Conservation (phyloP, 1,140 invertebrate species). For the Oppia nitens region DNA sequence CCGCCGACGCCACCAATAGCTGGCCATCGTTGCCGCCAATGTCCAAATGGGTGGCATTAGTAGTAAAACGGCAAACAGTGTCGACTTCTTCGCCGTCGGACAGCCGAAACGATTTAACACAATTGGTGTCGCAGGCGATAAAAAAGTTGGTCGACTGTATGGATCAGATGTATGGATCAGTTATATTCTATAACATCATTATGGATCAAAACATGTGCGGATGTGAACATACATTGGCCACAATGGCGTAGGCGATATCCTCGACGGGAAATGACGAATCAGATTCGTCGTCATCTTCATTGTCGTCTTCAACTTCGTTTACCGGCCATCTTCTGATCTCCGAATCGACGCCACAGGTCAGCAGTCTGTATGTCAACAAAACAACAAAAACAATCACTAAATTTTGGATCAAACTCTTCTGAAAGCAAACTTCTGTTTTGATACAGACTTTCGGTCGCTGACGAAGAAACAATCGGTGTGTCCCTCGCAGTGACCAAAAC, state of each 20-base stretch:
- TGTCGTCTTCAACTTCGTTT: not conserved
- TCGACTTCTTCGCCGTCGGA: not conserved
- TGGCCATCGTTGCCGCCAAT: not conserved
- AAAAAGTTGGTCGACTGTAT: not conserved
- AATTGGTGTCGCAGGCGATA: not conserved
- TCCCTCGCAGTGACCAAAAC: constrained; percentile 6
- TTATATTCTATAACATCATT: constrained; percentile 1
- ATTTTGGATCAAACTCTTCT: not conserved
- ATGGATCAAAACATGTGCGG: too few relatives aligned
- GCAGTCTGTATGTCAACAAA: not conserved
- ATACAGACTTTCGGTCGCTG: not conserved
- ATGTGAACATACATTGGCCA: not conserved
- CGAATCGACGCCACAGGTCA: constrained; percentile 5
- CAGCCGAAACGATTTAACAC: constrained; percentile 4
- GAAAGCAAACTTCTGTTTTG: too few relatives aligned
- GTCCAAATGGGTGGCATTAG: constrained; percentile 1
- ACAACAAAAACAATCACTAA: constrained; percentile 4
- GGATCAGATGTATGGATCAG: not conserved
- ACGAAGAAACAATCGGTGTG: constrained; percentile 4
- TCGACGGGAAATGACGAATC: constrained; percentile 3
- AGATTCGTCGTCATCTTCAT: too few relatives aligned
- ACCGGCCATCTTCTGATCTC: constrained; percentile 3
- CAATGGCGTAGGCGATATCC: not conserved
- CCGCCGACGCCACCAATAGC: constrained; percentile 3
- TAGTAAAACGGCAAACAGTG: constrained; percentile 1